Evolutionary conservation across 1,140 invertebrate species (phyloP).

Genomic region (Brachystomella parvula): DNA sequence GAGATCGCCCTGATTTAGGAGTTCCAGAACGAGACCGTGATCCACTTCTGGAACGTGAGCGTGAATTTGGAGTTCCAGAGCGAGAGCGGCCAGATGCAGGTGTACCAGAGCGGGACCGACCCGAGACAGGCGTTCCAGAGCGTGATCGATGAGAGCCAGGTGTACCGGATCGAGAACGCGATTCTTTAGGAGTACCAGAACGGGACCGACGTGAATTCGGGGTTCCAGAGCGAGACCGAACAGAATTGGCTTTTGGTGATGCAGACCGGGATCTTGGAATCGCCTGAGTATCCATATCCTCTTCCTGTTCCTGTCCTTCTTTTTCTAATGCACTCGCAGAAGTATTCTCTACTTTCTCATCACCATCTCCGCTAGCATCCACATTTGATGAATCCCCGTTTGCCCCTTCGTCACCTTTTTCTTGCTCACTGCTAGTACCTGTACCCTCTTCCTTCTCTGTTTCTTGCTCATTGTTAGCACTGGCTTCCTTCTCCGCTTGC

Average conservation of each 20-base stretch:
- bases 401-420: not conserved
- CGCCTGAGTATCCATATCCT: not conserved
- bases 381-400: too few species aligned
- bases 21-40: constrained; percentile 31
- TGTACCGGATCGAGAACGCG: constrained; percentile 18
- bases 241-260: not conserved
- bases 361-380: not conserved
- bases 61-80: not conserved
- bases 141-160: constrained; percentile 20
- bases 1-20: constrained; percentile 19
- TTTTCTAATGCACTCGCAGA: not conserved
- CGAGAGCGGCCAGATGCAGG: not conserved
- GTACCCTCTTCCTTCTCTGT: not conserved
- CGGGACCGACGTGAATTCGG: constrained; percentile 21
- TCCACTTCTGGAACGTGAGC: constrained; percentile 37
- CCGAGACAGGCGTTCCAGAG: constrained; percentile 16
- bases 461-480: too few species aligned
- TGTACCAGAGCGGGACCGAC: constrained; percentile 39
- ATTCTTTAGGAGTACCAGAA: constrained; percentile 17
- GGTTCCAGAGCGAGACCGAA: not conserved
- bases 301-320: not conserved
- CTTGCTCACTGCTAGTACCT: not conserved
- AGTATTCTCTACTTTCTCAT: not conserved
- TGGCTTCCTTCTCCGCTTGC: too few species aligned
- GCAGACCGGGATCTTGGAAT: constrained; percentile 39